A percentile compares a stretch with the other conserved stretches of the same genome.
Conservation (phyloP, 1,140 invertebrate species). For the Lucilia cuprina region DNA sequence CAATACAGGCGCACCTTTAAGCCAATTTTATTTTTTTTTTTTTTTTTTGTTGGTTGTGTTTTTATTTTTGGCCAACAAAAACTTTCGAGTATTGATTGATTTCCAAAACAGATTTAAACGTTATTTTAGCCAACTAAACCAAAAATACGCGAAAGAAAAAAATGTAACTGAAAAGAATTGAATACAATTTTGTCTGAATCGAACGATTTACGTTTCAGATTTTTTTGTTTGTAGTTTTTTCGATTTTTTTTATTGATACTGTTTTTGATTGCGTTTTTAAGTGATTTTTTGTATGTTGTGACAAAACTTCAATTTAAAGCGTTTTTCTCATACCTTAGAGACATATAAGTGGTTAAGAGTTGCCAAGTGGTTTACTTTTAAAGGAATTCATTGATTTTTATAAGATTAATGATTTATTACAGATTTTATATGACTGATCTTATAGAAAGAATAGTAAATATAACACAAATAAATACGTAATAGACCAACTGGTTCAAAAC, state of each 20-base stretch:
- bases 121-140: conserved; percentile 18
- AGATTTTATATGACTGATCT: too few relatives aligned
- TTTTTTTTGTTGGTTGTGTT: too few relatives aligned
- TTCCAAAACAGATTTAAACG: conserved; percentile 32
- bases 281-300: conserved; percentile 26
- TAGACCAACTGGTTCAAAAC: too few relatives aligned
- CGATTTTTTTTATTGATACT: conserved; percentile 18
- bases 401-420: too few relatives aligned
- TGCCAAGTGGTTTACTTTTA: background rate
- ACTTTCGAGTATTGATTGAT: conserved; percentile 14
- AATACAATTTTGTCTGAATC: conserved; percentile 11
- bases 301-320: conserved; percentile 34
- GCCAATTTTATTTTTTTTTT: conserved; percentile 1
- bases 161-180: background rate
- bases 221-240: background rate
- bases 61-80: background rate
- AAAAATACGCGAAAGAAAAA: background rate
- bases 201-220: background rate
- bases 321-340: conserved; percentile 30
- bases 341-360: background rate
- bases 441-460: too few relatives aligned
- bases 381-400: too few relatives aligned
- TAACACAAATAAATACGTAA: too few relatives aligned
- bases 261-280: conserved; percentile 34
- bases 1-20: conserved; percentile 27